A percentile compares a stretch with the other conserved stretches of the same genome.
Conservation (phyloP, 1,140 invertebrate species). For the Drosophila kurseongensis region DNA sequence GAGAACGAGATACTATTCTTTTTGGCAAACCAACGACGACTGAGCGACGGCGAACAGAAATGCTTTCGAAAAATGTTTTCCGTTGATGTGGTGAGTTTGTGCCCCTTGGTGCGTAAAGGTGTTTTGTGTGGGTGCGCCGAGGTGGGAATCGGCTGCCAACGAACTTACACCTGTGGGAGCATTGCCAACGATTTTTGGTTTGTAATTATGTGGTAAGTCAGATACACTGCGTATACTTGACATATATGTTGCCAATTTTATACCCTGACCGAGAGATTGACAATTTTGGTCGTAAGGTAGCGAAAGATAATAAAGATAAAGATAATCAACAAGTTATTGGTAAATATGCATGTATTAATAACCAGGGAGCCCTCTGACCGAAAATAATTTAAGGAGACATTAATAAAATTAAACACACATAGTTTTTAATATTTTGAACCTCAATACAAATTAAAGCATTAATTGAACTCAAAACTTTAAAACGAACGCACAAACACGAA, state of each 20-base stretch:
- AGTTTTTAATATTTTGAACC: no score
- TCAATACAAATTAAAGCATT: no score
- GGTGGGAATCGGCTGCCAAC: conserved; percentile 12
- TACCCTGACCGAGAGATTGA: neutral
- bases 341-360: no score
- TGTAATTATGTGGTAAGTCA: neutral
- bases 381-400: no score
- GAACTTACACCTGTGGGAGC: conserved; percentile 49
- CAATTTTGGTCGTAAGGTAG: no score
- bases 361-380: no score
- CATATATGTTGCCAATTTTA: neutral
- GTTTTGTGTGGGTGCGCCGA: conserved; percentile 49
- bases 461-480: no score
- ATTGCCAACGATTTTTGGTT: conserved; percentile 13
- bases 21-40: conserved; percentile 61
- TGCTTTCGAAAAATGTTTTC: conserved; percentile 57
- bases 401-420: no score
- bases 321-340: no score
- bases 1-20: conserved; percentile 20
- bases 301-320: no score
- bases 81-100: conserved; percentile 56
- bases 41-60: conserved; percentile 53
- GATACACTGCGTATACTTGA: neutral
- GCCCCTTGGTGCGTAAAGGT: conserved; percentile 64
- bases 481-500: no score